Evolutionary conservation across 2,113 vertebrate species (phyloP), one percentile per base, ranked within the genome.

Genomic region (Gadus macrocephalus): DNA sequence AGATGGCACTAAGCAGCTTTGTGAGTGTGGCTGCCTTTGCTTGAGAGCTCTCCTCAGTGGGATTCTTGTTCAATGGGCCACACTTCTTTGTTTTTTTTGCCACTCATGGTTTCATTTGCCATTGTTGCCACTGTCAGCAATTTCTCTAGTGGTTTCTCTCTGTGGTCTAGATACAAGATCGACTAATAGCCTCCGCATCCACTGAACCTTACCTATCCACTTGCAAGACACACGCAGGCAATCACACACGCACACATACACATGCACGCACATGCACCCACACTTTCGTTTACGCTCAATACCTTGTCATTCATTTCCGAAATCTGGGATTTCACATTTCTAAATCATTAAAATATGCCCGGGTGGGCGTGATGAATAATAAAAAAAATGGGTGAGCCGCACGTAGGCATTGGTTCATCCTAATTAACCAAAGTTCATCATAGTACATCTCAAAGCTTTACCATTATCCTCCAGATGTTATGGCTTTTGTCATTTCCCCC

Each of bases 401-500:
- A 6, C 31, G 3, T 35, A 49, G 7, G 11, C 42, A 7, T 7
- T 12, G 42, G 42, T 49, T 49, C 42, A 49, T 49, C 9, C 42
- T 12, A 49, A 49, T 49, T 49, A 49, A 9, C 42, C 42, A 49
- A 49, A 49, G 42, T 49, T 49, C 42, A 49, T 2, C 42, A 14
- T 49, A 49, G 42, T 14, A 49, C 42, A 49, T 49, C 8, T 49
- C 8, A 9, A 12, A 49, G 42, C 42, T 49, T 49, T 14, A 49
- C 42, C 42, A 9, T 49, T 49, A 49, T 49, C 42, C 42, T 2
- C 9, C 63, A 27, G 27, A 67, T 65, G 61, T 17, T 19, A 31
- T 22, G 49, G 53, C n/a, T 67, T 55, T 58, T 77, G 35, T 66
- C 28, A 73, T 17, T 58, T 66, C 56, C n/a, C 42, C 4, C 53